Percentiles rank a stretch among this genome's conserved stretches.
These are phyloP conservation scores for Acropternis orthonyx DNA, from an alignment of 2,797 vertebrate genomes.

Conservation along the genomic window DNA sequence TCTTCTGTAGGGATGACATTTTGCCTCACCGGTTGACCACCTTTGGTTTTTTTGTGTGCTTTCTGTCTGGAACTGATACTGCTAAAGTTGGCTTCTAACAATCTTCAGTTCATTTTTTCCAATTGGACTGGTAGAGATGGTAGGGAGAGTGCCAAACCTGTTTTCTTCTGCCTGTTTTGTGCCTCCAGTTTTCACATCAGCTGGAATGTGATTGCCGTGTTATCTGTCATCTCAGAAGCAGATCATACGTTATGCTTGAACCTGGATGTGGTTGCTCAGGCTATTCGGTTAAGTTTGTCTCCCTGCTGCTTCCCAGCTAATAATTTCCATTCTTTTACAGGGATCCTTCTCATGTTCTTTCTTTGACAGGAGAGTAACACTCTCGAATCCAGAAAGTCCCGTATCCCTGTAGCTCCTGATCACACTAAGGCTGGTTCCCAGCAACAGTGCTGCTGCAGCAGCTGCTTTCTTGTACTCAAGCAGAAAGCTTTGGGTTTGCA, in stretches of 20 bases:
- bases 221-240: neutral
- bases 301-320: neutral
- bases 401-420: neutral
- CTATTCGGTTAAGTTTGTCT: neutral
- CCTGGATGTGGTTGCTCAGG: neutral
- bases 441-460: neutral
- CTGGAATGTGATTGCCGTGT: rapidly evolving
- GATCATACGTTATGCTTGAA: neutral
- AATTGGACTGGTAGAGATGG: neutral
- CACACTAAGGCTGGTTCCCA: neutral
- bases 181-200: neutral
- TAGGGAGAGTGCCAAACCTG: neutral
- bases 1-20: neutral
- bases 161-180: neutral
- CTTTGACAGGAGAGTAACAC: neutral
- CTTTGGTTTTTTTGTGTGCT: neutral
- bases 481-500: neutral
- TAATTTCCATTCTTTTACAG: neutral
- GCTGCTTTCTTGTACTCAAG: neutral
- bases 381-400: neutral
- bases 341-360: neutral
- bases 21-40: neutral
- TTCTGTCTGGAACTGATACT: neutral
- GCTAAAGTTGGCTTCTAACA: neutral
- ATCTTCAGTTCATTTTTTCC: neutral